Conservation (phyloP, 2,797 vertebrate genomes). For the Hapalemur alaotrensis region DNA sequence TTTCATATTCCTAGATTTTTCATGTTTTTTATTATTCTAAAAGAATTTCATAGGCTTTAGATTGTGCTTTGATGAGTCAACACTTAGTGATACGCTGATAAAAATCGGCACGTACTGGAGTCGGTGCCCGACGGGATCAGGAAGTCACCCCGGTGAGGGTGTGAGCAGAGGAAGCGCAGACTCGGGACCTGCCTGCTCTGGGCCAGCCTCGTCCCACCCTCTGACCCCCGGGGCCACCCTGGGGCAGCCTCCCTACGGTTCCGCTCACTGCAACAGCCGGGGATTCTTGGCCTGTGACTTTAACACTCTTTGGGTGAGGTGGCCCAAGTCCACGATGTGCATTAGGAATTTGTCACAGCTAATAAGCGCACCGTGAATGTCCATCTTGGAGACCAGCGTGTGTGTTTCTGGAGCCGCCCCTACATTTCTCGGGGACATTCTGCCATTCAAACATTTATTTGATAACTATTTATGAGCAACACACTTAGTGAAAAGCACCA, state of each 20-base stretch:
- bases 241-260: neutral
- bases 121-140: rapidly evolving
- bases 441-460: rapidly evolving
- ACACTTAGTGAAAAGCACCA: rapidly evolving
- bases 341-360: neutral
- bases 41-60: neutral
- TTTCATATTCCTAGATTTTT: neutral
- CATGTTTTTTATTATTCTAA: neutral
- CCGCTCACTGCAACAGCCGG: neutral
- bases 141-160: rapidly evolving
- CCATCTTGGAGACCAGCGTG: neutral
- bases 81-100: neutral
- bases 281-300: neutral
- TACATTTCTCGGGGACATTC: neutral
- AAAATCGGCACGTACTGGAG: rapidly evolving
- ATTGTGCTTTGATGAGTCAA: neutral
- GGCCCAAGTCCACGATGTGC: neutral
- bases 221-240: no score
- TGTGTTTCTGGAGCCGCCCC: no score
- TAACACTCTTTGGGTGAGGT: neutral
- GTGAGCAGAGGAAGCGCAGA: rapidly evolving
- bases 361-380: neutral
- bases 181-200: neutral
- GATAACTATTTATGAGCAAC: neutral
- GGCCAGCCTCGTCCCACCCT: neutral